Percentiles rank a stretch among this genome's conserved stretches.
These are phyloP conservation scores for Eupithecia insigniata DNA, from an alignment of 2,888 invertebrate genomes.

Conservation along the genomic window DNA sequence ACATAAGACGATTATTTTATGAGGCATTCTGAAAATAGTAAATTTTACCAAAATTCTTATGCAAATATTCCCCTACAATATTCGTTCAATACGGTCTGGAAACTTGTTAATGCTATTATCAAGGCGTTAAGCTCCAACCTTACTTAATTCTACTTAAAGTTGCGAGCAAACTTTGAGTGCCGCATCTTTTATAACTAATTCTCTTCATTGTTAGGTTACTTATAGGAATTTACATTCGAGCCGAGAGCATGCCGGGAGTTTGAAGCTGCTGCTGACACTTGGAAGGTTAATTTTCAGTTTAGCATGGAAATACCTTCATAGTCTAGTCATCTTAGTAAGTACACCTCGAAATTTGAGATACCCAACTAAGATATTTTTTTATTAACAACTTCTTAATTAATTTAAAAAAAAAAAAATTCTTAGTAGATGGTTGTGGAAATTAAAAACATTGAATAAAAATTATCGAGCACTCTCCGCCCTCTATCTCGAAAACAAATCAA, in stretches of 20 bases:
- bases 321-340: too few species aligned
- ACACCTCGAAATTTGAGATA: too few species aligned
- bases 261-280: background rate
- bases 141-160: conserved; percentile 79
- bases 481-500: too few species aligned
- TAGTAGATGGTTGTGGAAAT: too few species aligned
- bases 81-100: conserved; percentile 80
- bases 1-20: background rate
- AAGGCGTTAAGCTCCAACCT: conserved; percentile 80
- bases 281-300: background rate
- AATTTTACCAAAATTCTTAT: conserved; percentile 14
- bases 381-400: too few species aligned
- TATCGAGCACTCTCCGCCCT: too few species aligned
- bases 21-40: background rate
- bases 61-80: conserved; percentile 50
- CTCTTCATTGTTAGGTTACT: conserved; percentile 39
- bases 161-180: conserved; percentile 49
- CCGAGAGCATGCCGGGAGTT: conserved; percentile 25
- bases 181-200: conserved; percentile 49
- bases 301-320: background rate
- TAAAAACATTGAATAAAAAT: too few species aligned
- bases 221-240: conserved; percentile 34
- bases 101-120: conserved; percentile 83
- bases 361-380: too few species aligned
- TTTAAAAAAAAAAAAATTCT: too few species aligned